Base-by-base conservation (phyloP, 2,797 vertebrate species). In the Etheostoma nigrum region DNA sequence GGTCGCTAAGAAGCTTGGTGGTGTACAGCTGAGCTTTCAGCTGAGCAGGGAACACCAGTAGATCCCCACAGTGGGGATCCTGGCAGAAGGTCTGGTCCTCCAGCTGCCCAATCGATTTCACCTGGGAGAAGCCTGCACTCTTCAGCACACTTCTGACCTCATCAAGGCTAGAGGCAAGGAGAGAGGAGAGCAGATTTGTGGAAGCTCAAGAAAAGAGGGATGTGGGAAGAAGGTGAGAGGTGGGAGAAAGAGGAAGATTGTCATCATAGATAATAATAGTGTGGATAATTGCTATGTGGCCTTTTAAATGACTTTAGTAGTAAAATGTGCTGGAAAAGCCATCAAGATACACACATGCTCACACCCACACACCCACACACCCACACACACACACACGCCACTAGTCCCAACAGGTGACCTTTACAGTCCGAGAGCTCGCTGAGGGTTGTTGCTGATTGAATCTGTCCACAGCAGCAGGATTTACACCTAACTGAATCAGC, bases 1-100 rank as follows among this genome's bases (percentile, higher is more conserved):
- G 76, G 49, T 96, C 88, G 19, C 92, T 88, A 67, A 96, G 94
- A 72, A 98, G 94, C 77, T 94, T 90, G 86, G 84, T 94, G 79
- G 90, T 87, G 80, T 86, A 76, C 76, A 98, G 94, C 58, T 95
- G 90, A 76, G 91, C 92, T 93, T 93, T 97, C 78, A 96, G 81
- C 85, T 87, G 88, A 70, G 95, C 89, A 63, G 96, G 97, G 81
- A 99, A 97, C 78, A 96, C 82, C 82, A 98, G 89, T 15, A 95
- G 90, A 89, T 99, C 95, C 6, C 76, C 79, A 77, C 96, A 98
- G 74, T 97, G 96, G 1, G 90, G 86, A 87, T 99, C 97, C 91
- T 92, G 60, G 81, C 95, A 96, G 89, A 96, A 98, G 0, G 92
- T 95, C 72, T 88, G 93, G 74, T 84, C 93, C 47, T 92, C 74